phyloP scores from a whole-genome alignment of 53 echinoderm and acorn worm species.

The Arbacia lixula region DNA sequence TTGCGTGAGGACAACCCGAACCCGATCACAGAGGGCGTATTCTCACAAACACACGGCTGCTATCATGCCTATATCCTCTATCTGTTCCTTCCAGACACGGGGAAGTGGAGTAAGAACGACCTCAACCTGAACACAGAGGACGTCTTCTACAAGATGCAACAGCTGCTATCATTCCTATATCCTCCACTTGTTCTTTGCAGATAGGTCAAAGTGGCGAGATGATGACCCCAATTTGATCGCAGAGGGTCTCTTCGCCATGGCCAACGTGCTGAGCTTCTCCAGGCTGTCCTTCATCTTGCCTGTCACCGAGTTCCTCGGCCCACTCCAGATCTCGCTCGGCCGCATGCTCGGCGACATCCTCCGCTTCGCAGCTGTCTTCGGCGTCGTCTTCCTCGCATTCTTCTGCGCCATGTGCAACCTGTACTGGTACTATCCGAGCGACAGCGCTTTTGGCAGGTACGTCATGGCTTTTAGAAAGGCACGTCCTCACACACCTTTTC shows the following conservation, averaged over 20 bases:
- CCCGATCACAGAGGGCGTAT: too few species aligned
- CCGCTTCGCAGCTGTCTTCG: constrained; percentile 65
- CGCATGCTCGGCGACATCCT: constrained; percentile 62
- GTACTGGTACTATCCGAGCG: constrained; percentile 67
- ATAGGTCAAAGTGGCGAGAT: constrained; percentile 43
- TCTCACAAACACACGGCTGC: too few species aligned
- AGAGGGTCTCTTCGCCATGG: constrained; percentile 70
- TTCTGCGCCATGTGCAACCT: constrained; percentile 81
- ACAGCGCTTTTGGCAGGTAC: constrained; percentile 76
- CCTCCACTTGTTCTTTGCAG: not conserved
- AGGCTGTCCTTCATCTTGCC: constrained; percentile 65
- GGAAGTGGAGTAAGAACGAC: constrained; percentile 44
- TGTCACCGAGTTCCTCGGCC: constrained; percentile 74
- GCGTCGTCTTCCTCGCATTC: constrained; percentile 74
- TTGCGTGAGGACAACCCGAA: too few species aligned
- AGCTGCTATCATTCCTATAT: not conserved
- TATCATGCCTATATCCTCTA: too few species aligned
- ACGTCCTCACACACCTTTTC: too few species aligned
- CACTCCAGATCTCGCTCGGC: constrained; percentile 74
- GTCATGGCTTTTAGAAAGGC: too few species aligned
- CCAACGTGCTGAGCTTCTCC: constrained; percentile 69
- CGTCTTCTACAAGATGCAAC: constrained; percentile 8
- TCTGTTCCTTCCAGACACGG: constrained; percentile 40
- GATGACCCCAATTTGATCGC: constrained; percentile 61
- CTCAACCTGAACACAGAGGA: constrained; percentile 61